Evolutionary conservation across 2,888 invertebrate species (phyloP).

Genomic region (Archips crataeganus): DNA sequence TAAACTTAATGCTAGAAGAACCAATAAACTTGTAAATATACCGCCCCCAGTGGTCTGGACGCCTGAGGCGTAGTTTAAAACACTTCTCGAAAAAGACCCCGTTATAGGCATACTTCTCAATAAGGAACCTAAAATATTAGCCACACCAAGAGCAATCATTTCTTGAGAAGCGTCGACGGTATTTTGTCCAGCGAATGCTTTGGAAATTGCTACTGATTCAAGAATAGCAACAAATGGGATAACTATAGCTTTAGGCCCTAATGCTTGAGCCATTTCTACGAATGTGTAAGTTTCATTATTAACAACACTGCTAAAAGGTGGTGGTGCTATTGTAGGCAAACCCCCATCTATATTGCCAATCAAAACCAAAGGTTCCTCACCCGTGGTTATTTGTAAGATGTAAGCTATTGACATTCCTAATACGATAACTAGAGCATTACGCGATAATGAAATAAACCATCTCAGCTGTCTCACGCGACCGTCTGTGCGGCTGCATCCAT

Average conservation of each 20-base stretch:
- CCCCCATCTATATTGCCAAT: constrained; percentile 87
- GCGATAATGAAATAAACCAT: constrained; percentile 86
- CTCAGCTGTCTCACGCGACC: constrained; percentile 69
- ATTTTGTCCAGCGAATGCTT: constrained; percentile 89
- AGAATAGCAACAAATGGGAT: constrained; percentile 87
- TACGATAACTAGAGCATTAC: constrained; percentile 90
- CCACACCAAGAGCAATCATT: constrained; percentile 90
- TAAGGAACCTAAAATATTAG: constrained; percentile 91
- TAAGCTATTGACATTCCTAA: constrained; percentile 86
- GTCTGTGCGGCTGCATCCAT: constrained; percentile 64
- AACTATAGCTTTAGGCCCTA: constrained; percentile 82
- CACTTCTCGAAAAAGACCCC: constrained; percentile 91
- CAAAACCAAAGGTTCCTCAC: constrained; percentile 82
- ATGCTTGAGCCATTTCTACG: constrained; percentile 80
- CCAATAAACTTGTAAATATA: constrained; percentile 88
- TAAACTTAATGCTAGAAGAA: constrained; percentile 89
- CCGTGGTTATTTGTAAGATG: constrained; percentile 41
- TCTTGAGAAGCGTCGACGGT: constrained; percentile 93
- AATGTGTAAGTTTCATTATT: constrained; percentile 84
- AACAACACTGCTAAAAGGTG: constrained; percentile 85
- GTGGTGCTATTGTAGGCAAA: constrained; percentile 86
- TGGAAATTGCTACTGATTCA: constrained; percentile 88
- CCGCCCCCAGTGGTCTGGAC: constrained; percentile 92
- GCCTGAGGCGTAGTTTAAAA: constrained; percentile 93
- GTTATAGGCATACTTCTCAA: constrained; percentile 92